Evolutionary conservation across 1,140 invertebrate genomes (phyloP).

Genomic region (Gyrodactylus salaris): DNA sequence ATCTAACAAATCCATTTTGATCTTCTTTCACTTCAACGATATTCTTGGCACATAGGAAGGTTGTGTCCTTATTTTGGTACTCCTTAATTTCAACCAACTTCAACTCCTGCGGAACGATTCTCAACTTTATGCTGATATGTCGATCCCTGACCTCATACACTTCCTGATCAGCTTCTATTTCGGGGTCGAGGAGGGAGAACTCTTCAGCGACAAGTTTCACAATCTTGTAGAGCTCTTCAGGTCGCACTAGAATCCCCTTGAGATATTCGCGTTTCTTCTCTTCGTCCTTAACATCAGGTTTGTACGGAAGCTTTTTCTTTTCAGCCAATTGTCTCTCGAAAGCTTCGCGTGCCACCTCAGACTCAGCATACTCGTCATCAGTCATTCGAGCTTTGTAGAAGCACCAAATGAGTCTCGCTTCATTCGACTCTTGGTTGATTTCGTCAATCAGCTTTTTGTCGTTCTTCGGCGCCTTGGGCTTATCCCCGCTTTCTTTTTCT

Average conservation of each 20-base stretch:
- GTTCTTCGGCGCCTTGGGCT: not conserved
- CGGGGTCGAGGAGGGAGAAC: not conserved
- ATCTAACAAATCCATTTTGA: not conserved
- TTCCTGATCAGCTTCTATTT: not conserved
- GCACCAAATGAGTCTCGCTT: not conserved
- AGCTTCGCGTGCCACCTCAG: no score
- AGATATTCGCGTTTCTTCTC: no score
- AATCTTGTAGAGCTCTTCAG: not conserved
- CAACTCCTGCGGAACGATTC: not conserved
- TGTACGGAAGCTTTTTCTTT: no score
- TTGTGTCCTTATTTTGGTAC: not conserved
- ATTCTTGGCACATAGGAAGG: not conserved
- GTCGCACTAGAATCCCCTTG: not conserved
- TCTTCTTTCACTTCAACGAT: not conserved
- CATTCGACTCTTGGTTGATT: not conserved
- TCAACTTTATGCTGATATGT: not conserved
- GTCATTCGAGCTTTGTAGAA: not conserved
- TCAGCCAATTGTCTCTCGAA: no score
- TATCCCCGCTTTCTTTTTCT: not conserved
- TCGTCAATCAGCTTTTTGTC: not conserved
- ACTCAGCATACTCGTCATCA: not conserved
- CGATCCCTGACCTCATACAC: not conserved
- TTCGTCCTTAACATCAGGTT: no score
- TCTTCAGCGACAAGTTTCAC: not conserved
- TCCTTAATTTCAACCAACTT: not conserved